Evolutionary conservation across 2,113 vertebrate species (phyloP).

Genomic region (Catagonus wagneri): DNA sequence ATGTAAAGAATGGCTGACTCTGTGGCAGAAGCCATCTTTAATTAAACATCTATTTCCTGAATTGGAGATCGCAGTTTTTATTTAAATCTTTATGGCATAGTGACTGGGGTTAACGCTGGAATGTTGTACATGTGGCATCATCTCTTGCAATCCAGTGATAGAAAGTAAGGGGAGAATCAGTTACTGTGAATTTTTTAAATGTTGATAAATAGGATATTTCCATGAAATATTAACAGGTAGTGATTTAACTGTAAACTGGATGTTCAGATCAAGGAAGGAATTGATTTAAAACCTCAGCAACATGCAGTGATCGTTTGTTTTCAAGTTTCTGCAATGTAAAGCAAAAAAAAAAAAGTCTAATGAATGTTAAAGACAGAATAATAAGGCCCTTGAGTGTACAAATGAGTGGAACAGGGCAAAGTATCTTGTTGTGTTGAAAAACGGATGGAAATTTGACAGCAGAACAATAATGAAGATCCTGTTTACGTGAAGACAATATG

Average conservation of each 20-base stretch:
- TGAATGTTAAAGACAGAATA: not conserved
- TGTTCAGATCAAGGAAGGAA: constrained; percentile 6
- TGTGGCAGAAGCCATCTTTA: not conserved
- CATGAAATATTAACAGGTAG: not conserved
- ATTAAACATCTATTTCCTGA: not conserved
- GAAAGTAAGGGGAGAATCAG: not conserved
- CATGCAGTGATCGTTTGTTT: not conserved
- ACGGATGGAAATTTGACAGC: not conserved
- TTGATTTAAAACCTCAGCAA: not conserved
- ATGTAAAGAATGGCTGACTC: not conserved
- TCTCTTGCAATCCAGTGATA: not conserved
- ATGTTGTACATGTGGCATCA: not conserved
- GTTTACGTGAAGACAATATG: not conserved
- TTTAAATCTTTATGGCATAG: not conserved
- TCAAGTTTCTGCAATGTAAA: not conserved
- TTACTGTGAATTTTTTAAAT: not conserved
- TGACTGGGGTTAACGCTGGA: not conserved
- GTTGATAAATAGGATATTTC: not conserved
- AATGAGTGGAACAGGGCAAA: not conserved
- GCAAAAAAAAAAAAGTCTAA: not conserved
- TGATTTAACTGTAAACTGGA: not conserved
- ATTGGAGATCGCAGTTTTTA: not conserved
- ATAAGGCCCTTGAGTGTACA: not conserved
- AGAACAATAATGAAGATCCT: not conserved
- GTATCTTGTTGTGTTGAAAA: not conserved